Evolutionary conservation across 2,888 invertebrate species (phyloP).

Genomic region (Oligia latruncula): DNA sequence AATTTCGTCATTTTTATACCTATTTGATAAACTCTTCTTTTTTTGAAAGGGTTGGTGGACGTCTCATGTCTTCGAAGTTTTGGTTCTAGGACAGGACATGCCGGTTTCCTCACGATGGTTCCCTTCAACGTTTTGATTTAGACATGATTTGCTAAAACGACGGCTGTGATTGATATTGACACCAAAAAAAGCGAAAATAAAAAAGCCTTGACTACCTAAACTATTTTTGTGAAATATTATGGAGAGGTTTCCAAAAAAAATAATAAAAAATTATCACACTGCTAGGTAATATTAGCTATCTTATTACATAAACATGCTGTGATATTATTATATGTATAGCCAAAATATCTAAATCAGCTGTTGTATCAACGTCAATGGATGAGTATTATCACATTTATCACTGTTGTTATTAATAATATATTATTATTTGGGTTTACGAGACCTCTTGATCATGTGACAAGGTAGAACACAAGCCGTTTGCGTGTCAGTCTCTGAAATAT

Average conservation of each 20-base stretch:
- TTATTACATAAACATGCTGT: conserved; percentile 24
- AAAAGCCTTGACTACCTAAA: neutral
- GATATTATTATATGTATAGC: neutral
- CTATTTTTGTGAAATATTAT: neutral
- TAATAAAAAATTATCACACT: conserved; percentile 16
- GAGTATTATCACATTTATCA: conserved; percentile 32
- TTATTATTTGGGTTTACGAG: conserved; percentile 49
- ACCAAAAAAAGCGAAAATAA: neutral
- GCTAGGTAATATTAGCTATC: conserved; percentile 11
- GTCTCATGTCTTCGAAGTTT: neutral
- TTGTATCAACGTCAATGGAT: conserved; percentile 46
- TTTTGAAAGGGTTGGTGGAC: neutral
- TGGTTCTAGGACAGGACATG: neutral
- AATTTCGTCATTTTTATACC: neutral
- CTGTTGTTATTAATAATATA: conserved; percentile 49
- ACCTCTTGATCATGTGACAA: conserved; percentile 53
- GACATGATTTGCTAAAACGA: neutral
- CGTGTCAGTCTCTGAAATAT: conserved; percentile 36
- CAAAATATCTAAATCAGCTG: conserved; percentile 43
- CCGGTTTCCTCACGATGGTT: neutral
- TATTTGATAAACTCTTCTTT: too few relatives aligned
- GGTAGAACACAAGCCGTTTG: conserved; percentile 20
- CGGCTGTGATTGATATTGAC: neutral
- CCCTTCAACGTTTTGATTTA: neutral
- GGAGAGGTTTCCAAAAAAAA: neutral